A percentile compares a stretch with the other conserved stretches of the same genome.
Evolutionary conservation across 2,888 invertebrate genomes (phyloP).

Genomic region (Athalia circularis): DNA sequence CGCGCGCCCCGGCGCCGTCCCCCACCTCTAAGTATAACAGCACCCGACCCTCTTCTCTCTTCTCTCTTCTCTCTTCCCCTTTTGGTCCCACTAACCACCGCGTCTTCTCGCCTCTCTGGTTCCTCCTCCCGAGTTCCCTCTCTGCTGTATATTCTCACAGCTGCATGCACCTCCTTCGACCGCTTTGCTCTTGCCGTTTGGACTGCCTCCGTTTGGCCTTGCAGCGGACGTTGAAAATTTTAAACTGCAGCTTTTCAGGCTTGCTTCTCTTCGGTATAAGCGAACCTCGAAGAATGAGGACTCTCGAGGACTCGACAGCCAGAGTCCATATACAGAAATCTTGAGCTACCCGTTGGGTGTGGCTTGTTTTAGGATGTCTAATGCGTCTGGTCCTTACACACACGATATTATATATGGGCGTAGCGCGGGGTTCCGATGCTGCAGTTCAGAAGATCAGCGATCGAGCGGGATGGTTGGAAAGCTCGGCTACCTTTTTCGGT

Average conservation of each 20-base stretch:
- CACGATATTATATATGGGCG: no score
- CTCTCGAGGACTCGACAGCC: no score
- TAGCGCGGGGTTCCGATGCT: no score
- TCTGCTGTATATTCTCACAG: conserved; percentile 49
- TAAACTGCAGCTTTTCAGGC: no score
- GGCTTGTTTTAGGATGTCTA: no score
- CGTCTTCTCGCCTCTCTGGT: conserved; percentile 7
- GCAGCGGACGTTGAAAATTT: not conserved
- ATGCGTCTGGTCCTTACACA: no score
- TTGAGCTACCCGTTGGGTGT: no score
- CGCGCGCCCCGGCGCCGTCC: conserved; percentile 53
- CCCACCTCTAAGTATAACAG: conserved; percentile 44
- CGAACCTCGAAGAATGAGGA: no score
- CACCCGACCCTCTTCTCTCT: conserved; percentile 47
- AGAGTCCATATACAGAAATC: no score
- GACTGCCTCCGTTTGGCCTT: conserved; percentile 2
- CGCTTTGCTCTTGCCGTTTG: not conserved
- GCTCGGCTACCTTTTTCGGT: not conserved
- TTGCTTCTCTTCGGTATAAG: no score
- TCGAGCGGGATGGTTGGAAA: no score
- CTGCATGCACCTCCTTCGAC: conserved; percentile 29
- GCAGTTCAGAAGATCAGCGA: no score
- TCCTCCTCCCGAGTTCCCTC: conserved; percentile 48
- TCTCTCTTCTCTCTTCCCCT: conserved; percentile 25
- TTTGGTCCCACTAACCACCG: conserved; percentile 42